Evolutionary conservation across 2,797 vertebrate species (phyloP).

Genomic region (Acridotheres tristis): DNA sequence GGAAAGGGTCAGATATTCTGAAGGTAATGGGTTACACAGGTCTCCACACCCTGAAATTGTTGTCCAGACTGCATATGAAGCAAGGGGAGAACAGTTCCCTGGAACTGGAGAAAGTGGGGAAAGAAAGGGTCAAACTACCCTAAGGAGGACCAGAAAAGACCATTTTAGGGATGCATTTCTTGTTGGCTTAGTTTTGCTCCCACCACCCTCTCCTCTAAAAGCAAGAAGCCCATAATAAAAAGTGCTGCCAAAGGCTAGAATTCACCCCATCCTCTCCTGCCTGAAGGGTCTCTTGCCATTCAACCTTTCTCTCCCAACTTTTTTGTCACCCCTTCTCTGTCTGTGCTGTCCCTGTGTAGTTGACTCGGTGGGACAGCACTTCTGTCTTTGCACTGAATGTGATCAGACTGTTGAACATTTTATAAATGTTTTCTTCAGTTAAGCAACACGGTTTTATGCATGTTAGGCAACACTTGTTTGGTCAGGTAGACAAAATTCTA

Average conservation of each 20-base stretch:
- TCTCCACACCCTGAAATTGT: background rate
- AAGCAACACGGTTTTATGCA: background rate
- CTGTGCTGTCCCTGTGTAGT: background rate
- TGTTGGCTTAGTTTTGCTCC: background rate
- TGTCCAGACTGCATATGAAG: background rate
- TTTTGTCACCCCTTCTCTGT: background rate
- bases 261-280: background rate
- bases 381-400: background rate
- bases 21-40: background rate
- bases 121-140: background rate
- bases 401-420: background rate
- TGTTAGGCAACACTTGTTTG: background rate
- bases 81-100: background rate
- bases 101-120: background rate
- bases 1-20: background rate
- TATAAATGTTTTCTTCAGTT: background rate
- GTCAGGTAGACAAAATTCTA: constrained; percentile 28
- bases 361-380: background rate
- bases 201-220: background rate
- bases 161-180: background rate
- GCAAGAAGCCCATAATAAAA: background rate
- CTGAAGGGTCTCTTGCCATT: background rate
- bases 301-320: background rate
- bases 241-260: background rate
- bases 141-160: background rate